phyloP scores from a whole-genome alignment of 1,140 invertebrate genomes.

The Drosophila nigromelanica region DNA sequence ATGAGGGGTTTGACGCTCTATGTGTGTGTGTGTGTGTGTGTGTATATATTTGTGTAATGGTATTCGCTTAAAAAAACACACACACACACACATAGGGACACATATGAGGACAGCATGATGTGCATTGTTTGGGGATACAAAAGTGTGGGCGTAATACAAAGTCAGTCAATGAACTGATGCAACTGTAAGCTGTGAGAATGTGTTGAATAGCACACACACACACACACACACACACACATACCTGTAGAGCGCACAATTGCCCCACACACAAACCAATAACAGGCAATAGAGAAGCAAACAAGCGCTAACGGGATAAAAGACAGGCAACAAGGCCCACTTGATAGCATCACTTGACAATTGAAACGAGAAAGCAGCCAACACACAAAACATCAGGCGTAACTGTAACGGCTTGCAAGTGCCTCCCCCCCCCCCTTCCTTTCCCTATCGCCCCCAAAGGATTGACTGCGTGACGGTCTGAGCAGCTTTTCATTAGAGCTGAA shows the following conservation, averaged over 20 bases:
- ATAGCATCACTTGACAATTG: slow-evolving; percentile 49
- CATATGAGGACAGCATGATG: slow-evolving; percentile 18
- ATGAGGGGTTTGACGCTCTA: slow-evolving; percentile 2
- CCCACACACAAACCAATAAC: slow-evolving; percentile 33
- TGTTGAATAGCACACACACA: slow-evolving; percentile 33
- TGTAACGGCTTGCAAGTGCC: slow-evolving; percentile 1
- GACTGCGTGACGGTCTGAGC: neutral
- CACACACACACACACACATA: slow-evolving; percentile 7
- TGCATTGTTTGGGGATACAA: slow-evolving; percentile 41
- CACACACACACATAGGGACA: slow-evolving; percentile 19
- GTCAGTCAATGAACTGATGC: slow-evolving; percentile 65
- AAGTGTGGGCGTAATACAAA: slow-evolving; percentile 44
- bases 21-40: neutral
- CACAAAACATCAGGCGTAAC: slow-evolving; percentile 3
- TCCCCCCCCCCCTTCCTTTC: neutral
- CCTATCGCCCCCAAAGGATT: neutral
- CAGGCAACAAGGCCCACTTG: slow-evolving; percentile 26
- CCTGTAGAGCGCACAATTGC: slow-evolving; percentile 32
- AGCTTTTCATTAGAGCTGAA: neutral
- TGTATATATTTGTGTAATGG: slow-evolving; percentile 9
- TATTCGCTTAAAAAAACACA: slow-evolving; percentile 11
- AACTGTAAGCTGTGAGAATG: slow-evolving; percentile 58
- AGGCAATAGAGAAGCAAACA: neutral
- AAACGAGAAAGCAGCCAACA: slow-evolving; percentile 24
- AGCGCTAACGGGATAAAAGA: slow-evolving; percentile 33